phyloP scores from a whole-genome alignment of 2,113 vertebrate species.

The Enhydra lutris region DNA sequence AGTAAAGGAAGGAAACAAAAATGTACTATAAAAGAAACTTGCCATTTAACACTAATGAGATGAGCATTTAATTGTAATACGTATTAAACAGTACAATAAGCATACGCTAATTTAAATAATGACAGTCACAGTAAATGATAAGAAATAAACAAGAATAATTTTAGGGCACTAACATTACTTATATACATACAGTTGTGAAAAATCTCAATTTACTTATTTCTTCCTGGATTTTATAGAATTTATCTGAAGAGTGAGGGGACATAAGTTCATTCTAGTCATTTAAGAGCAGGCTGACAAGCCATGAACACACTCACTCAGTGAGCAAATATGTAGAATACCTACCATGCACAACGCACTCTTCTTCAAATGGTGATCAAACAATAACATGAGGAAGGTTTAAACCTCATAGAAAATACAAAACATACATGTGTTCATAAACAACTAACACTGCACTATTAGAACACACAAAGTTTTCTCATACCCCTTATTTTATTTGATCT shows the following conservation, averaged over 20 bases:
- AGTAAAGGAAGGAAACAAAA: background rate
- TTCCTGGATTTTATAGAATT: background rate
- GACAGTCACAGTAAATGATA: background rate
- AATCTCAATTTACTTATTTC: background rate
- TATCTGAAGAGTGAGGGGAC: background rate
- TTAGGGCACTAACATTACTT: background rate
- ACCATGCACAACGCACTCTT: background rate
- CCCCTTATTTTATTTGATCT: background rate
- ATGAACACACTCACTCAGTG: background rate
- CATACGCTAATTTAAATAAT: background rate
- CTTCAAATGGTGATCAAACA: conserved; percentile 21
- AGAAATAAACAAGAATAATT: background rate
- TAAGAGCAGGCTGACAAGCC: background rate
- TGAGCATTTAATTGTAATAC: background rate
- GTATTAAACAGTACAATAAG: background rate
- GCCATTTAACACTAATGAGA: background rate
- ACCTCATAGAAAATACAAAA: background rate
- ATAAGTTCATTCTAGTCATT: background rate
- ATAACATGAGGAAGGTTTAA: background rate
- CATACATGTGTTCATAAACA: background rate
- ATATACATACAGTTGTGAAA: background rate
- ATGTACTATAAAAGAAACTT: background rate
- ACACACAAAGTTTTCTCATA: background rate
- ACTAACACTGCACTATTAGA: background rate
- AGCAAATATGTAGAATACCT: background rate